Evolutionary conservation across 23 tunicate species (phyloP).

Genomic region (Aplidium turbinatum): DNA sequence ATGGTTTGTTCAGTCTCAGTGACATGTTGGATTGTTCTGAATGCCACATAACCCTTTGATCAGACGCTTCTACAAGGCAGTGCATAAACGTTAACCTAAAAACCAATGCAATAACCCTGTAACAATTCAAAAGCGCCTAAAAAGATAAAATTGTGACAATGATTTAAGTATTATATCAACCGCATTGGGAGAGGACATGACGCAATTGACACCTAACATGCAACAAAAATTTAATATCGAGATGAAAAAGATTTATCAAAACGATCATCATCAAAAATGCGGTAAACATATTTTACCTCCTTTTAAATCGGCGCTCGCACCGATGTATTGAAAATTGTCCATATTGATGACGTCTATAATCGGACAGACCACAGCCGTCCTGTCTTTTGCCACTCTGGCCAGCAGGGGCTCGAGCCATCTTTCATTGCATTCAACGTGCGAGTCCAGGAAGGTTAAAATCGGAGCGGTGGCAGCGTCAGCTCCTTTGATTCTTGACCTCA

Average conservation of each 20-base stretch:
- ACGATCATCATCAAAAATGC: too few relatives aligned
- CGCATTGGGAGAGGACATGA: too few relatives aligned
- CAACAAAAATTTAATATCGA: too few relatives aligned
- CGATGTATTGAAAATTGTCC: conserved; percentile 97
- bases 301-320: conserved; percentile 88
- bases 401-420: conserved; percentile 93
- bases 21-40: too few relatives aligned
- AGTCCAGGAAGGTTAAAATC: conserved; percentile 94
- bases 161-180: neutral
- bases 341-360: conserved; percentile 96
- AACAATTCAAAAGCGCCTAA: too few relatives aligned
- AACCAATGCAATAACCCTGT: too few relatives aligned
- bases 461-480: conserved; percentile 91
- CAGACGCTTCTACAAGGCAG: too few relatives aligned
- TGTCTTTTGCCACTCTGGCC: conserved; percentile 52
- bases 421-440: conserved; percentile 94
- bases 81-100: too few relatives aligned
- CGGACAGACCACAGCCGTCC: conserved; percentile 89
- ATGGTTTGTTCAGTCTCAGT: too few relatives aligned
- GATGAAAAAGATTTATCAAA: too few relatives aligned
- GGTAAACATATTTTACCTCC: conserved; percentile 55
- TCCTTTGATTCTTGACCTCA: conserved; percentile 92
- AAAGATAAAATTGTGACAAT: neutral
- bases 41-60: too few relatives aligned
- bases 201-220: too few relatives aligned